phyloP scores from a whole-genome alignment of 1,140 invertebrate species.

The Dysdera silvatica region DNA sequence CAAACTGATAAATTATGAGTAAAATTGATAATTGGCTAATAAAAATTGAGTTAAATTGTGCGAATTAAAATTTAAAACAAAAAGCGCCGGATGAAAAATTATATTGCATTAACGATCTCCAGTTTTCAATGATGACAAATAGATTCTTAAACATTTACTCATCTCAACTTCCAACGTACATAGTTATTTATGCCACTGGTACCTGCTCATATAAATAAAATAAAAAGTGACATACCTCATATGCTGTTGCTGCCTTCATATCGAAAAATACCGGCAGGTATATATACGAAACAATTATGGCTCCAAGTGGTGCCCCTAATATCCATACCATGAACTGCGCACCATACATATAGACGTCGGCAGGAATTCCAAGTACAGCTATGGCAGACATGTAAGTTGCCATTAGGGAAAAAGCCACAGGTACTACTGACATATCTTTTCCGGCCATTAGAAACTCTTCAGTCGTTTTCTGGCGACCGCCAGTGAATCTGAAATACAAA shows the following conservation, averaged over 20 bases:
- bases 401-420: slow-evolving; percentile 69
- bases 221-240: slow-evolving; percentile 63
- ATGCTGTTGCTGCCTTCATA: slow-evolving; percentile 74
- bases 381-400: slow-evolving; percentile 53
- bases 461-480: slow-evolving; percentile 56
- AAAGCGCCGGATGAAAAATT: too few relatives aligned
- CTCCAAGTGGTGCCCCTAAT: slow-evolving; percentile 49
- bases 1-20: too few relatives aligned
- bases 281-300: slow-evolving; percentile 68
- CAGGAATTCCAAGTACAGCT: slow-evolving; percentile 44
- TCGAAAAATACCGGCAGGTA: slow-evolving; percentile 86
- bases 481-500: slow-evolving; percentile 59
- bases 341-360: slow-evolving; percentile 41
- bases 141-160: too few relatives aligned
- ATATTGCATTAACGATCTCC: too few relatives aligned
- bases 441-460: slow-evolving; percentile 76
- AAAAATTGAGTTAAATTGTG: too few relatives aligned
- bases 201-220: too few relatives aligned
- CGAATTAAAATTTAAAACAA: too few relatives aligned
- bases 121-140: too few relatives aligned
- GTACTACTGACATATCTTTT: slow-evolving; percentile 67
- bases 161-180: too few relatives aligned
- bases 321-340: slow-evolving; percentile 35
- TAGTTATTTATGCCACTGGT: too few relatives aligned
- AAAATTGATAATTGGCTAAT: too few relatives aligned